Evolutionary conservation across 2,797 vertebrate genomes (phyloP), one percentile per base, ranked within the genome.

Genomic region (Sebastes oblongus): DNA sequence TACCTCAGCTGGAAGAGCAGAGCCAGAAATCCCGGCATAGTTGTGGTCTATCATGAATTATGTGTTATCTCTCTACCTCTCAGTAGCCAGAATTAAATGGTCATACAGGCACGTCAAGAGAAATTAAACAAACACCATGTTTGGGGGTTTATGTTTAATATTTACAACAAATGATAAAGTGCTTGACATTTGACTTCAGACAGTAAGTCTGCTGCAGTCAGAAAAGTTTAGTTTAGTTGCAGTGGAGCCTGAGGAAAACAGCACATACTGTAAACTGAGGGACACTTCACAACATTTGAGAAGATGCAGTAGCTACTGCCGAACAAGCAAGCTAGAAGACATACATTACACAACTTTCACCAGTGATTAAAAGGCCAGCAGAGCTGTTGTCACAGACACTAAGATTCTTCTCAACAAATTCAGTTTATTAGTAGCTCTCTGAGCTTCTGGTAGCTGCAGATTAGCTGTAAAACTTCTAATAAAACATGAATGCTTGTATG

Each of bases 401-500:
- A 20, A 50, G 29, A 52, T 64, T 39, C 50, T 58, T 27, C 34
- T 39, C 42, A 24, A 50, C 55, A 52, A 29, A 42, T 54, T 10
- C 14, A 22, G 12, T 66, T 69, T 46, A 55, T 75, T 8, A 27
- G 39, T 25, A n/a, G 39, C 24, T 55, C 24, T 56, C 36, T 54
- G 24, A 56, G 30, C 4, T 64, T 59, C 59, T 27, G 6, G 62
- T 25, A 30, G 61, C 58, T 27, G n/a, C 56, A 39, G 39, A 39
- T 30, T 13, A n/a, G 62, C 72, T 68, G 24, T 30, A 24, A 75
- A 62, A 77, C 12, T 1, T 24, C 16, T 32, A 77, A 74, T 75
- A 36, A 82, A 72, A 70, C 68, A 59, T 54, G 14, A 52, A 55
- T 18, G 58, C 18, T 60, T 14, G 18, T 80, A 80, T 87, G 75